A percentile compares a stretch with the other conserved stretches of the same genome.
Evolutionary conservation across 2,113 vertebrate genomes (phyloP).

Genomic region (Laticauda colubrina): DNA sequence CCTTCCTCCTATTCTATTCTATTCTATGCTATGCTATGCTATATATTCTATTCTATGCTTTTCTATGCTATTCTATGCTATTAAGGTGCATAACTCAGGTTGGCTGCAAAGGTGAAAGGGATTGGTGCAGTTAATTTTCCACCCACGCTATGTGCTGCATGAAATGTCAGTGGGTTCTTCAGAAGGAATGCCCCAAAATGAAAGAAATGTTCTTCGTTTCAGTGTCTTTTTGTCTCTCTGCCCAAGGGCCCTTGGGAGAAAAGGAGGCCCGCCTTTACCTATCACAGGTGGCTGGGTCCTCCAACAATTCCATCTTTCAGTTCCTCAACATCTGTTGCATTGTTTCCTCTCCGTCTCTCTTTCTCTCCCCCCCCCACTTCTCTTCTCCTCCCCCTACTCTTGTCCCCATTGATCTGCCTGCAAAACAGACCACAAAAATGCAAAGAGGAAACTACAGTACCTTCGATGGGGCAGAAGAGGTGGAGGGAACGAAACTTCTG

Average conservation of each 20-base stretch:
- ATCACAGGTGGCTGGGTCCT: conserved; percentile 72
- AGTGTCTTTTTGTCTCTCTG: conserved; percentile 62
- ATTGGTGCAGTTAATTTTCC: no score
- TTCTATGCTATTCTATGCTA: no score
- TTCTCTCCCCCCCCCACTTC: accelerated
- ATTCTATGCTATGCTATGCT: no score
- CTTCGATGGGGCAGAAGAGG: conserved; percentile 23
- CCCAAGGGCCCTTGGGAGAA: conserved; percentile 52
- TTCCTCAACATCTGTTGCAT: conserved; percentile 53
- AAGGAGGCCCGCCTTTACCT: conserved; percentile 60
- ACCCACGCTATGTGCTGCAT: background rate
- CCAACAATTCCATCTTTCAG: conserved; percentile 77
- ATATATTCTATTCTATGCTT: no score
- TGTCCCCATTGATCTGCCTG: conserved; percentile 25
- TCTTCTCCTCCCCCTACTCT: accelerated
- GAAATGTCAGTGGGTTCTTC: background rate
- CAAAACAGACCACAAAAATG: conserved; percentile 45
- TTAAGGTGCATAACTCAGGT: no score
- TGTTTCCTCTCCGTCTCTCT: conserved; percentile 1
- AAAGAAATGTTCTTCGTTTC: conserved; percentile 60
- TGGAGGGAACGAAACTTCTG: background rate
- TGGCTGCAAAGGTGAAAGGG: background rate
- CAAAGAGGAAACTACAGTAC: conserved; percentile 17
- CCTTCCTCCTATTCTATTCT: no score
- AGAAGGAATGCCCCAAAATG: conserved; percentile 13